These are phyloP conservation scores for Phacellophora camtschatica DNA, from an alignment of 30 jellyfish, hydroid and myxozoan species.

Conservation along the genomic window DNA sequence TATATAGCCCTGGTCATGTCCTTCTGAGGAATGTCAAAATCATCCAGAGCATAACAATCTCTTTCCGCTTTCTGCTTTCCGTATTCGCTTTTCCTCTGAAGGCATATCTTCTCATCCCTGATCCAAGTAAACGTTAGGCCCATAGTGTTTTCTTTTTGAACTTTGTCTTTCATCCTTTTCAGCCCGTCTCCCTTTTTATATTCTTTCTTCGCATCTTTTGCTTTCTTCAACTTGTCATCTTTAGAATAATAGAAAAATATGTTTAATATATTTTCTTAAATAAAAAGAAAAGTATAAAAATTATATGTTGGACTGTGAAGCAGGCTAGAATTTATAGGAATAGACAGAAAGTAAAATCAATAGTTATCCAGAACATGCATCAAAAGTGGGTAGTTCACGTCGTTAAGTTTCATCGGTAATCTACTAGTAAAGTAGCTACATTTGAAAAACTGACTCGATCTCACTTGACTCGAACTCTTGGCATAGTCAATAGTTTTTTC, in stretches of 20 bases:
- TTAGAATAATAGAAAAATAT: neutral
- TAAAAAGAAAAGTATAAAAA: too few relatives aligned
- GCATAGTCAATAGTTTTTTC: too few relatives aligned
- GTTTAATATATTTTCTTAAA: too few relatives aligned
- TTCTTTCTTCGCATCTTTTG: constrained; percentile 1
- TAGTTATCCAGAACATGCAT: too few relatives aligned
- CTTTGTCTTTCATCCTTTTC: neutral
- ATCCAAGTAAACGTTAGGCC: neutral
- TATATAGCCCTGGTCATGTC: neutral
- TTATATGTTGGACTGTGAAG: too few relatives aligned
- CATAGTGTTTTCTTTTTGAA: neutral
- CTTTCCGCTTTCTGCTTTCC: constrained; percentile 38
- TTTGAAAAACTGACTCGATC: too few relatives aligned
- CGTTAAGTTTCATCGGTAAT: too few relatives aligned
- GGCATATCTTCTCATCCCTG: constrained; percentile 22
- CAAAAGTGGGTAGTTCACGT: too few relatives aligned
- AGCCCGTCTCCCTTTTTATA: neutral
- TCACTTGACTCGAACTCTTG: too few relatives aligned
- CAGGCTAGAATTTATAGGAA: too few relatives aligned
- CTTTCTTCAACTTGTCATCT: neutral
- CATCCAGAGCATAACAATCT: constrained; percentile 32
- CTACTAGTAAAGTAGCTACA: too few relatives aligned
- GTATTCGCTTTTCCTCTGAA: constrained; percentile 19
- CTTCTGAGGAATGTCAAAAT: neutral
- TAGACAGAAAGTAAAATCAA: too few relatives aligned